A percentile compares a stretch with the other conserved stretches of the same genome.
These are phyloP conservation scores for Glossophaga mutica DNA, from an alignment of 2,797 vertebrate genomes.

Conservation along the genomic window DNA sequence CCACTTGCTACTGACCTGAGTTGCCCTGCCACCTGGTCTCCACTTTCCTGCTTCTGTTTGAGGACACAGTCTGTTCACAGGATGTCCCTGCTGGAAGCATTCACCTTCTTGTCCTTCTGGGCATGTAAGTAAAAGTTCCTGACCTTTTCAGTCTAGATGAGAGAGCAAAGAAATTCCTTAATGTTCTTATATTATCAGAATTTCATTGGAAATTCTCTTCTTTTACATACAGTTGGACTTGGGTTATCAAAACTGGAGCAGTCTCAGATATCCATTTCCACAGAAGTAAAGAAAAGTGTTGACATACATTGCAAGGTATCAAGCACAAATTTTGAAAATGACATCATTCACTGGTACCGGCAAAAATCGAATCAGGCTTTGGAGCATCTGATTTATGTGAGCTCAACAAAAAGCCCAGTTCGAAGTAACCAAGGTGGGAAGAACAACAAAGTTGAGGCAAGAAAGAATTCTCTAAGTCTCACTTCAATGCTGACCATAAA, in stretches of 20 bases:
- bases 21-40: accelerated
- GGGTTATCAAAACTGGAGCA: not conserved
- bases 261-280: not conserved
- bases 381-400: not conserved
- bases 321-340: not conserved
- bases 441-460: not conserved
- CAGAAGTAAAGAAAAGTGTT: accelerated
- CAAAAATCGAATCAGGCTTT: slow-evolving; percentile 34
- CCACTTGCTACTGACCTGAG: not conserved
- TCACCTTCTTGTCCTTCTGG: not conserved
- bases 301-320: not conserved
- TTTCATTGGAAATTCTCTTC: not conserved
- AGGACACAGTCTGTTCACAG: too few relatives aligned
- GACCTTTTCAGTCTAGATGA: not conserved
- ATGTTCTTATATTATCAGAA: not conserved
- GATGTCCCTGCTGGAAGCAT: not conserved
- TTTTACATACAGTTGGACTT: slow-evolving; percentile 31
- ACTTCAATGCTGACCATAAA: slow-evolving; percentile 39
- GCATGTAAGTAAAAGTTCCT: not conserved
- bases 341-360: slow-evolving; percentile 63
- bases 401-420: accelerated
- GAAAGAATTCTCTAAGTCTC: not conserved
- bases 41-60: too few relatives aligned
- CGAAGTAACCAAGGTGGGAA: accelerated
- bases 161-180: not conserved